Percentiles rank a stretch among this genome's conserved stretches.
Conservation (phyloP, 2,113 vertebrate genomes). For the Mola mola region DNA sequence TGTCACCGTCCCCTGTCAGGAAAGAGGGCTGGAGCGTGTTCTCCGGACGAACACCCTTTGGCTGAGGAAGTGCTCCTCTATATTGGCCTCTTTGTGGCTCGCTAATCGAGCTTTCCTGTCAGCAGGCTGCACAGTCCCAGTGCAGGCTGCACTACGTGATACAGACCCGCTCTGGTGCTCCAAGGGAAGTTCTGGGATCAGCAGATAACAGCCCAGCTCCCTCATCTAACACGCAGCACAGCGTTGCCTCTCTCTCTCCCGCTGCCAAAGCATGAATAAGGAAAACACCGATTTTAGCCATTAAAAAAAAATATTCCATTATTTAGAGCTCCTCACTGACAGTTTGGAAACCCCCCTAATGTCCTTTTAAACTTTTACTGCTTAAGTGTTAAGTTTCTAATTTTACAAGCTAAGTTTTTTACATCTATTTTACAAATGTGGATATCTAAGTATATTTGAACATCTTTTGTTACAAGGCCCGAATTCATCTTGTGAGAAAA, state of each 20-base stretch:
- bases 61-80: conserved; percentile 81
- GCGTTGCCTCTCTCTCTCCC: conserved; percentile 49
- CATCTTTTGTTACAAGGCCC: neutral
- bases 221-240: conserved; percentile 75
- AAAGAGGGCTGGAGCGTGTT: conserved; percentile 77
- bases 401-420: conserved; percentile 18
- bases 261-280: conserved; percentile 63
- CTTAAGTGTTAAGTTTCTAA: neutral
- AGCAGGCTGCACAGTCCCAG: conserved; percentile 76
- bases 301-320: conserved; percentile 47
- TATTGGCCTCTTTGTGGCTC: conserved; percentile 83
- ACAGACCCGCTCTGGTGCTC: conserved; percentile 83
- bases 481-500: conserved; percentile 2
- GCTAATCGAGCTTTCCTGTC: conserved; percentile 88
- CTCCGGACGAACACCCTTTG: conserved; percentile 77
- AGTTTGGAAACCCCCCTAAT: conserved; percentile 52
- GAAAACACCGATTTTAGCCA: conserved; percentile 61
- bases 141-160: conserved; percentile 78
- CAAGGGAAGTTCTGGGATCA: conserved; percentile 91
- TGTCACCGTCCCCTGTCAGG: conserved; percentile 78
- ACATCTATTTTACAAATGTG: no score
- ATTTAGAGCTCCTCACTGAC: conserved; percentile 39
- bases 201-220: conserved; percentile 86
- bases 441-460: neutral
- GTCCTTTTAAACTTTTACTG: conserved; percentile 15